Base-by-base conservation (phyloP, 2,113 vertebrate species). In the Neolamprologus hecqui region DNA sequence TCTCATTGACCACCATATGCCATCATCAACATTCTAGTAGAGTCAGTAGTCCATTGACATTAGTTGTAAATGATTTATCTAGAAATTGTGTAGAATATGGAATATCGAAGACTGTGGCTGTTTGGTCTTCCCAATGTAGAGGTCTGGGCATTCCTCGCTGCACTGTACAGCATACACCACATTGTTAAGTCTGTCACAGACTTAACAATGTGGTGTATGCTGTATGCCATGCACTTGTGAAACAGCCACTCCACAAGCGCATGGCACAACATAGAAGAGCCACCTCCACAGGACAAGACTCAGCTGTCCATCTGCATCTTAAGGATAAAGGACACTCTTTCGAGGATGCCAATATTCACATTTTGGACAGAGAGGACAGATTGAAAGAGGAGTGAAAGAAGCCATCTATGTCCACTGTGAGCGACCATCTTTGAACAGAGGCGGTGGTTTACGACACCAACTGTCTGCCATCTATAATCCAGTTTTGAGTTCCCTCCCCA, bases 31-130 rank as follows among this genome's bases (percentile, higher is more conserved):
- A 54, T 54, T 54, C 53, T 12, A 54, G 53, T 54, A 54, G 53
- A 54, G n/a, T 54, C 53, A 0, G 53, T 7, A 54, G n/a, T 54
- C 53, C 53, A 54, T 7, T 54, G 53, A 54, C 53, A 54, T 54
- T 0, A 0, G 53, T 23, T 54, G n/a, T 1, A 54, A 54, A 54
- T 54, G 0, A 54, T 54, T 12, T 2, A 54, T 54, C n/a, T 54
- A 54, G 6, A 54, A 23, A 54, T 54, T 23, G 0, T 54, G 53
- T 54, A 54, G 53, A 23, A 0, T 23, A 54, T 54, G 53, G n/a
- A 23, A 21, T 54, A 45, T 4, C 0, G 4, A 12, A 54, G n/a
- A 54, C n/a, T 54, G n/a, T 0, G n/a, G 53, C 53, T 54, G n/a
- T 12, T 1, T 54, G 51, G 51, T 54, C 51, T 4, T 0, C 0